Evolutionary conservation across 2,113 vertebrate genomes (phyloP).

Genomic region (Calypte anna): DNA sequence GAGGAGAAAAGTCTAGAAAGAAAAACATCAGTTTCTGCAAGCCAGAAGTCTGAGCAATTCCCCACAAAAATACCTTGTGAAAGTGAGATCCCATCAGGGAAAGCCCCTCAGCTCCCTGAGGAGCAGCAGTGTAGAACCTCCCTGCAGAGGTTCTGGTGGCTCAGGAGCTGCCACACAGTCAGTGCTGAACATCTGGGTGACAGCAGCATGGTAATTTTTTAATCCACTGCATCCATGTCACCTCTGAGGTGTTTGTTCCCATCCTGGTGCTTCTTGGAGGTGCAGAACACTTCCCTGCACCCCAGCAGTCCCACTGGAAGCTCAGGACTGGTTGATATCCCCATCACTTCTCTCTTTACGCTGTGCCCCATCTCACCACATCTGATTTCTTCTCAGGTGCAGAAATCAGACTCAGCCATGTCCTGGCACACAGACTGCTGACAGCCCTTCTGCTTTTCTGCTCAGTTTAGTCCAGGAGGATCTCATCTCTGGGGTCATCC

Average conservation of each 20-base stretch:
- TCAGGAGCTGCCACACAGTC: not conserved
- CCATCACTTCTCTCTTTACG: accelerated
- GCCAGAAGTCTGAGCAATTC: not conserved
- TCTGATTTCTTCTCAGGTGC: not conserved
- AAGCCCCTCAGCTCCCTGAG: not conserved
- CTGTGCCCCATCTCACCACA: accelerated
- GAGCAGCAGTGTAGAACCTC: not conserved
- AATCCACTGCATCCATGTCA: no score
- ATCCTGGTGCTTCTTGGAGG: not conserved
- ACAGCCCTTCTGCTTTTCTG: not conserved
- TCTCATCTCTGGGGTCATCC: not conserved
- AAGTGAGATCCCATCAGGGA: not conserved
- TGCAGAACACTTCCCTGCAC: not conserved
- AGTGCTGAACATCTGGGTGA: no score
- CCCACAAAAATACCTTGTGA: not conserved
- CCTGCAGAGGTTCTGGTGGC: not conserved
- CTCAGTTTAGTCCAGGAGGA: not conserved
- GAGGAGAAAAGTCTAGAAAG: not conserved
- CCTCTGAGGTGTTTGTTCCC: not conserved
- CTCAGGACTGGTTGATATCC: not conserved
- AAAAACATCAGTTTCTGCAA: not conserved
- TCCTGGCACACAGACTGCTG: not conserved
- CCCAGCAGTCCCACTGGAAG: not conserved
- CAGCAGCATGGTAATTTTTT: no score
- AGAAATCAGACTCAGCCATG: not conserved